Evolutionary conservation across 2,888 invertebrate species (phyloP), one percentile per base, ranked within the genome.

Genomic region (Calameuta idolon): DNA sequence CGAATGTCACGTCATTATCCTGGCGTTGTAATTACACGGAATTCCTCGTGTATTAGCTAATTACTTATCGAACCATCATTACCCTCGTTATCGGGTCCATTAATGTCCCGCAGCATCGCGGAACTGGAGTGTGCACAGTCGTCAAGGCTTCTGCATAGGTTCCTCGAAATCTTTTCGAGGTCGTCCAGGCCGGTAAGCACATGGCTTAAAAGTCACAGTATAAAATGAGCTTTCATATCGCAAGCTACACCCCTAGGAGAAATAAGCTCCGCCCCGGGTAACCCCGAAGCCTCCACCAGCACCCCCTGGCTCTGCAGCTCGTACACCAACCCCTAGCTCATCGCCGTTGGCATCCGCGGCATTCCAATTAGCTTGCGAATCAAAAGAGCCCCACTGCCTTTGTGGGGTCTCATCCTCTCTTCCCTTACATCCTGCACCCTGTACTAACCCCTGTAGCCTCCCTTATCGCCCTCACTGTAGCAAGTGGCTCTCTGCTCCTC

Each of bases 301-400:
- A 55, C 2, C 55, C 55, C 55, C 55, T 55, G 23, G 55, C 55
- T 55, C 23, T 55, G 55, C 55, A 23, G 55, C 55, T 55, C 55
- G 55, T 55, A 23, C 55, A 23, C 55, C 55, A 55, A 55, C 71
- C 71, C 71, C 71, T 71, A 71, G 33, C 71, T 34, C 71, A 88
- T 88, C 89, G 89, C 87, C 90, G 90, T 89, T 89, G 90, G 90
- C 90, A 90, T 90, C 90, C 90, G 88, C 87, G 90, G 90, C 90
- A 90, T 90, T 90, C 90, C 90, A 90, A 90, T 90, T 90, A 90
- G 90, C 90, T 90, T 89, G 90, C 90, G 90, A 90, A 90, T 90
- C 90, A 90, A 90, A 90, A 90, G 90, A 90, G 90, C 90, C 90
- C 87, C 88, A 89, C 87, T 90, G 90, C 90, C 90, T 90, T 90